These are phyloP conservation scores for Cephus nigrinus DNA, from an alignment of 2,888 invertebrate species.

Conservation along the genomic window DNA sequence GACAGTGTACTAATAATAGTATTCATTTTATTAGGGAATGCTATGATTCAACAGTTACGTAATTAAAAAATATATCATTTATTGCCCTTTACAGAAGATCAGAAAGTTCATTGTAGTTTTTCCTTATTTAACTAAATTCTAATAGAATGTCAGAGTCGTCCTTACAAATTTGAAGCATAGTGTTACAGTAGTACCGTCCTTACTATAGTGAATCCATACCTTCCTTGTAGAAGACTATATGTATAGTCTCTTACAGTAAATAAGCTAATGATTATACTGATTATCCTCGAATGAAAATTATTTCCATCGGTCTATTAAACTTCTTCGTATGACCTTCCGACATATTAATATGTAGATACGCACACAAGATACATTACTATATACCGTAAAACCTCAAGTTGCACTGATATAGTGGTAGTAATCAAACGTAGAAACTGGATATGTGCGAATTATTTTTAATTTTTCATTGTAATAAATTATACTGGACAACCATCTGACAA, in stretches of 20 bases:
- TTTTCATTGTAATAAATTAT: slow-evolving; percentile 2
- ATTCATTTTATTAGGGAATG: neutral
- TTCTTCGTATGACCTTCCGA: neutral
- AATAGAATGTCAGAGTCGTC: neutral
- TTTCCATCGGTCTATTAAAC: neutral
- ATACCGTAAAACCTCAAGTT: neutral
- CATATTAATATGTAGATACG: neutral
- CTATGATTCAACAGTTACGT: neutral
- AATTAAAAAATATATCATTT: neutral
- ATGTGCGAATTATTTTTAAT: slow-evolving; percentile 2
- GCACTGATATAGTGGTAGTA: neutral
- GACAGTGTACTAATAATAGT: neutral
- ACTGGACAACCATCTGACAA: neutral
- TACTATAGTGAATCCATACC: neutral
- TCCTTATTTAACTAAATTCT: neutral
- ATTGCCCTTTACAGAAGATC: neutral
- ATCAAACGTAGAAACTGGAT: neutral
- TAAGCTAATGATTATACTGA: neutral
- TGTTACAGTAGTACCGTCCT: slow-evolving; percentile 15
- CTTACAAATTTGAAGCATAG: neutral
- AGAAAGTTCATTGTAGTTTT: neutral
- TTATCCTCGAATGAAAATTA: neutral
- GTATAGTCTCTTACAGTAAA: neutral
- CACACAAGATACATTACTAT: neutral
- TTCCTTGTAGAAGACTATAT: neutral